Evolutionary conservation across 2,888 invertebrate genomes (phyloP).

Genomic region (Drosophila borborema): DNA sequence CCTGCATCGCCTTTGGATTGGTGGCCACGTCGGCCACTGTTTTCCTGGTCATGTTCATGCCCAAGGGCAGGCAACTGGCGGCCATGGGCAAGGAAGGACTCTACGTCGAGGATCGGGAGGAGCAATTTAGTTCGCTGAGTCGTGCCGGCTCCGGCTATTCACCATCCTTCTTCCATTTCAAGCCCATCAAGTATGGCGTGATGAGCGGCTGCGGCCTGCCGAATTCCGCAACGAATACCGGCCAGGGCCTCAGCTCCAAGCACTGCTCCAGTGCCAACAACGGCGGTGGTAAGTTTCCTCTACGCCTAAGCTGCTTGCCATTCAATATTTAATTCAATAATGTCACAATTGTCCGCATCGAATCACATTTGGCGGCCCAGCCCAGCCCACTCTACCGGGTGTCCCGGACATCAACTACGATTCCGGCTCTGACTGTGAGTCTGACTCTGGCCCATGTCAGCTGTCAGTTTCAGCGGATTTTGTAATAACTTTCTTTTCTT

Average conservation of each 20-base stretch:
- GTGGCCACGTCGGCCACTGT: slow-evolving; percentile 93
- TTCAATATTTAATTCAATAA: slow-evolving; percentile 2
- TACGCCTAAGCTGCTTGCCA: not conserved
- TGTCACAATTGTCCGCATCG: slow-evolving; percentile 55
- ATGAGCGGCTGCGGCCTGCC: slow-evolving; percentile 86
- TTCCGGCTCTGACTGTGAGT: not conserved
- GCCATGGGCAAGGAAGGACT: slow-evolving; percentile 96
- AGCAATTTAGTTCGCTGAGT: slow-evolving; percentile 92
- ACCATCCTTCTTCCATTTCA: slow-evolving; percentile 96
- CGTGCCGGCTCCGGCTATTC: slow-evolving; percentile 93
- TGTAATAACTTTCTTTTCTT: slow-evolving; percentile 78
- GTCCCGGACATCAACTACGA: slow-evolving; percentile 15
- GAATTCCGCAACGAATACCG: slow-evolving; percentile 83
- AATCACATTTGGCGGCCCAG: slow-evolving; percentile 37
- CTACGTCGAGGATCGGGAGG: slow-evolving; percentile 92
- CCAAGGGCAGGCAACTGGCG: slow-evolving; percentile 95
- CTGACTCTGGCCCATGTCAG: slow-evolving; percentile 47
- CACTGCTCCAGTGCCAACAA: slow-evolving; percentile 85
- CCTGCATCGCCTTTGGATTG: slow-evolving; percentile 95
- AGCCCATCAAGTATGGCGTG: slow-evolving; percentile 92
- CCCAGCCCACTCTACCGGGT: slow-evolving; percentile 38
- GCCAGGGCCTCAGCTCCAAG: slow-evolving; percentile 86
- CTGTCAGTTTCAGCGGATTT: slow-evolving; percentile 69
- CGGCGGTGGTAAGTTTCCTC: slow-evolving; percentile 81
- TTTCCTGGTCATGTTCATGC: slow-evolving; percentile 97